phyloP scores from a whole-genome alignment of 2,113 vertebrate genomes.

The Heloderma charlesbogerti region DNA sequence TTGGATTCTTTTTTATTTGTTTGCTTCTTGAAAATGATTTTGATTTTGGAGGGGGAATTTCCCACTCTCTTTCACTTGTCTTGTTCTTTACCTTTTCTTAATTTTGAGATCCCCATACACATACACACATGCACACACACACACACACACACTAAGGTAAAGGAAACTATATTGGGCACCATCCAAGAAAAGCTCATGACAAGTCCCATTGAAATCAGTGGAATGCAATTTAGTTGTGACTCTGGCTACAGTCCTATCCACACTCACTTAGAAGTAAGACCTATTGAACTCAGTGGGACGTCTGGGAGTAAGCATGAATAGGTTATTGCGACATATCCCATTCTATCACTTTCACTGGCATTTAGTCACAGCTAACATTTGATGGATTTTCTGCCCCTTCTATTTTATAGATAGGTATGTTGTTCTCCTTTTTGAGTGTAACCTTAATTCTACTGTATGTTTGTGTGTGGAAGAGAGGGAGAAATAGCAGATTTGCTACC shows the following conservation, averaged over 20 bases:
- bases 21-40: no score
- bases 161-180: background rate
- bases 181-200: background rate
- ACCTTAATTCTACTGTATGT: background rate
- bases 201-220: background rate
- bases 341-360: background rate
- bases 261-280: background rate
- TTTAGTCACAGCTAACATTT: background rate
- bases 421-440: background rate
- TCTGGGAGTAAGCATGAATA: background rate
- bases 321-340: no score
- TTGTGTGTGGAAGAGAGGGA: conserved; percentile 12
- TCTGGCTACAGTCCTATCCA: background rate
- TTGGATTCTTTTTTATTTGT: background rate
- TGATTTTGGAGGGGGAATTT: background rate
- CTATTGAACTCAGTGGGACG: background rate
- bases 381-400: background rate
- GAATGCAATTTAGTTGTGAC: background rate
- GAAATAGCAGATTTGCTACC: conserved; percentile 46
- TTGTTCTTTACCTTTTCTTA: background rate
- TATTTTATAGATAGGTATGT: background rate
- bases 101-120: background rate
- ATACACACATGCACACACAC: no score
- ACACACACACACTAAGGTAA: background rate
- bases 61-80: no score